These are phyloP conservation scores for Triplophysa tibetana DNA, from an alignment of 2,113 vertebrate species.

Conservation along the genomic window DNA sequence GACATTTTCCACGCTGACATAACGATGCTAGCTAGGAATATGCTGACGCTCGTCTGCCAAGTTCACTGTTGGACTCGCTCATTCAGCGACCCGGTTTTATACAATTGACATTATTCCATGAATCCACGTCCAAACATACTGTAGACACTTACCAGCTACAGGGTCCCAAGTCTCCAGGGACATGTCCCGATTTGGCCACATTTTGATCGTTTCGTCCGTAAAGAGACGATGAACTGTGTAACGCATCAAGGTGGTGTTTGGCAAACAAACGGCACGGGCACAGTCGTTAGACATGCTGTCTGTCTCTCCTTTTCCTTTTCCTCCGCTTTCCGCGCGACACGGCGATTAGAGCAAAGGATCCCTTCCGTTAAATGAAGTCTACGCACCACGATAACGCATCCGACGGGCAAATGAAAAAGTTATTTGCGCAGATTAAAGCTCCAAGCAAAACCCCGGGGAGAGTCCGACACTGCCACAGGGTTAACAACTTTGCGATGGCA, in stretches of 20 bases:
- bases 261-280: slow-evolving; percentile 41
- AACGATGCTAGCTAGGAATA: slow-evolving; percentile 27
- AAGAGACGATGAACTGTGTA: slow-evolving; percentile 18
- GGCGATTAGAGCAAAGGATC: neutral
- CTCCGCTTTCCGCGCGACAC: slow-evolving; percentile 13
- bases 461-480: slow-evolving; percentile 69
- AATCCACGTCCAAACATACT: too few relatives aligned
- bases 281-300: slow-evolving; percentile 34
- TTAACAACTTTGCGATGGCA: slow-evolving; percentile 93
- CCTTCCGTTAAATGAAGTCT: slow-evolving; percentile 5
- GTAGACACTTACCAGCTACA: slow-evolving; percentile 12
- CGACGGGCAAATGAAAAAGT: slow-evolving; percentile 57
- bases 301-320: neutral
- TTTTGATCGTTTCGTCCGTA: slow-evolving; percentile 7
- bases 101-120: neutral
- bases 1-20: neutral
- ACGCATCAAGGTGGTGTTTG: slow-evolving; percentile 37
- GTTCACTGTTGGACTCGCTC: slow-evolving; percentile 33
- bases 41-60: slow-evolving; percentile 33
- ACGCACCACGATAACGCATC: neutral
- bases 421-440: slow-evolving; percentile 65
- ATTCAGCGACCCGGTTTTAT: neutral
- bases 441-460: slow-evolving; percentile 34
- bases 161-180: neutral
- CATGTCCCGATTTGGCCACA: slow-evolving; percentile 19